Conservation (phyloP, 2,797 vertebrate genomes). For the Melanogrammus aeglefinus region DNA sequence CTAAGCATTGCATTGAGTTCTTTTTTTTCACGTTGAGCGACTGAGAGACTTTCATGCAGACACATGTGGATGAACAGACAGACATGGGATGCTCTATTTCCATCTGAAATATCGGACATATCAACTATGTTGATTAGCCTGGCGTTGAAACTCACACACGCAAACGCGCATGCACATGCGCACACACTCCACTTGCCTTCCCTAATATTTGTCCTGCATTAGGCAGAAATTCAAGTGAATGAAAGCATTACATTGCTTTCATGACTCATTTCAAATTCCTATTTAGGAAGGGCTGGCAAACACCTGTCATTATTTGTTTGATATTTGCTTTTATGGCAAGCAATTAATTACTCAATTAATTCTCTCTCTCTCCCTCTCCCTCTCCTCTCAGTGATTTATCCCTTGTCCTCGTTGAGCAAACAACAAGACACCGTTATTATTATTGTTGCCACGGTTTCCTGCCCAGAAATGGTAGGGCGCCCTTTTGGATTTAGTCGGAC, state of each 20-base stretch:
- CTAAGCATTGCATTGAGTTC: background rate
- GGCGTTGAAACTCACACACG: background rate
- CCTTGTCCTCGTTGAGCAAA: background rate
- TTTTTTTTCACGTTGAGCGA: background rate
- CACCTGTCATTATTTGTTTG: slow-evolving; percentile 5
- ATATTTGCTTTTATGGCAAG: background rate
- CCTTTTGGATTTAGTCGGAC: slow-evolving; percentile 1
- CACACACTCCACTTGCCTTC: background rate
- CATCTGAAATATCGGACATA: background rate
- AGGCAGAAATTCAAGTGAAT: background rate
- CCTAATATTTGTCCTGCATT: background rate
- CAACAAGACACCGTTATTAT: background rate
- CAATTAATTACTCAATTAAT: background rate
- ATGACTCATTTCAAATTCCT: background rate
- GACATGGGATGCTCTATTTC: background rate
- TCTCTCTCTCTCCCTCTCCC: too few species aligned
- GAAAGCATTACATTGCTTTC: background rate
- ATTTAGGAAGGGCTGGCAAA: background rate
- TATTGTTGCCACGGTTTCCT: background rate
- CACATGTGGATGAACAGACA: background rate
- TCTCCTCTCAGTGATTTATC: background rate
- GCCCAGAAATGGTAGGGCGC: background rate
- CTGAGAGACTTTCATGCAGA: background rate
- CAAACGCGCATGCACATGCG: background rate
- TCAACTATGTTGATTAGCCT: background rate